phyloP scores from a whole-genome alignment of 23 tunicate species.

The Oikopleura dioica region DNA sequence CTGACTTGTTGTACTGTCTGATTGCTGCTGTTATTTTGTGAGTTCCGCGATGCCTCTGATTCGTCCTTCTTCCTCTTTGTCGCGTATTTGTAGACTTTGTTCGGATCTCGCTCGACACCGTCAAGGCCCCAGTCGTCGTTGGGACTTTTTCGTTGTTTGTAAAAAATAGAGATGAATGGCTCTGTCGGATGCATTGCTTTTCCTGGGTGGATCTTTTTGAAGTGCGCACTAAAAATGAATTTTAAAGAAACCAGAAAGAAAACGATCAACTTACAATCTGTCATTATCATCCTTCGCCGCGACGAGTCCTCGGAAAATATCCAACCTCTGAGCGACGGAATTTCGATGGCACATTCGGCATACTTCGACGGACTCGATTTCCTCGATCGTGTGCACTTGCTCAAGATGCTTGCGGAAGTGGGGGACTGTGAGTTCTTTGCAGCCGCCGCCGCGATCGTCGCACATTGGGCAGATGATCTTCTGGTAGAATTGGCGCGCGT shows the following conservation, averaged over 20 bases:
- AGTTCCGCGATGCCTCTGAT: no score
- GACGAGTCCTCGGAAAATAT: neutral
- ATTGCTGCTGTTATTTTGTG: no score
- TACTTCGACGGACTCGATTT: neutral
- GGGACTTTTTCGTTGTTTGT: neutral
- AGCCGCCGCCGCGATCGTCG: neutral
- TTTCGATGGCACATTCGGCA: neutral
- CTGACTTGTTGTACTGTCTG: no score
- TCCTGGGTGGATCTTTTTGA: no score
- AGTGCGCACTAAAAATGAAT: no score
- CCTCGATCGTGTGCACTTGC: neutral
- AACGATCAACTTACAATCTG: no score
- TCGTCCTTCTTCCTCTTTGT: neutral
- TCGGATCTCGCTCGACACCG: neutral
- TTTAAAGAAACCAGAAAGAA: no score
- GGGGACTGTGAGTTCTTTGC: neutral
- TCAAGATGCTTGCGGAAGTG: conserved; percentile 8
- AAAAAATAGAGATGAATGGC: neutral
- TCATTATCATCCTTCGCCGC: neutral
- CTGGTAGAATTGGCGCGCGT: neutral
- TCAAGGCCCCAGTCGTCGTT: neutral
- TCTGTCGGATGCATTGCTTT: no score
- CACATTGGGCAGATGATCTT: neutral
- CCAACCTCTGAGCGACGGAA: neutral
- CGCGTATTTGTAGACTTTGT: conserved; percentile 9